phyloP scores from a whole-genome alignment of 2,797 vertebrate genomes.

The Syngnathus rostellatus region DNA sequence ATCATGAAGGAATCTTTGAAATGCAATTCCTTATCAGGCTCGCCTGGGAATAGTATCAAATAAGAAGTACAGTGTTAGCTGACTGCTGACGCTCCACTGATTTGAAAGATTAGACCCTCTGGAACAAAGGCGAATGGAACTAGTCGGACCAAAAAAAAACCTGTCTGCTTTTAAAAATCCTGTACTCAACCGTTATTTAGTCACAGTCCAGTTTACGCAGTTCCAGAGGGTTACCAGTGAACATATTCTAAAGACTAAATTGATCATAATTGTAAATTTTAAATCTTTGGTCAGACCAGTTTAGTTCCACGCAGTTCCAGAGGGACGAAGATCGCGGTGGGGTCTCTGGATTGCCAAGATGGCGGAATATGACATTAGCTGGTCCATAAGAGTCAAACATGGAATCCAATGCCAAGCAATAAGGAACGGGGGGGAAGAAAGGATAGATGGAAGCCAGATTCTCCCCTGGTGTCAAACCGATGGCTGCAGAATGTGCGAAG shows the following conservation, averaged over 20 bases:
- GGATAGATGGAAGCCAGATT: not conserved
- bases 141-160: not conserved
- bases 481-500: conserved; percentile 52
- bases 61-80: not conserved
- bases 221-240: no score
- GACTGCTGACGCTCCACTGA: not conserved
- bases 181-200: no score
- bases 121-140: not conserved
- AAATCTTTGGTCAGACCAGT: not conserved
- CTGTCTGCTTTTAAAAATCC: not conserved
- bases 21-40: conserved; percentile 1
- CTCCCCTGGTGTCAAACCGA: conserved; percentile 52
- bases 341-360: not conserved
- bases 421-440: not conserved
- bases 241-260: not conserved
- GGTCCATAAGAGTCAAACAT: not conserved
- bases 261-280: not conserved
- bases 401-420: not conserved
- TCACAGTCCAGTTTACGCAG: no score
- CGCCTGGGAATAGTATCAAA: not conserved
- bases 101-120: not conserved
- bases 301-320: not conserved
- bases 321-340: no score
- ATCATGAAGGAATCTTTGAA: not conserved
- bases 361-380: not conserved